These are phyloP conservation scores for Enoplosus armatus DNA, from an alignment of 2,797 vertebrate genomes.

Conservation along the genomic window DNA sequence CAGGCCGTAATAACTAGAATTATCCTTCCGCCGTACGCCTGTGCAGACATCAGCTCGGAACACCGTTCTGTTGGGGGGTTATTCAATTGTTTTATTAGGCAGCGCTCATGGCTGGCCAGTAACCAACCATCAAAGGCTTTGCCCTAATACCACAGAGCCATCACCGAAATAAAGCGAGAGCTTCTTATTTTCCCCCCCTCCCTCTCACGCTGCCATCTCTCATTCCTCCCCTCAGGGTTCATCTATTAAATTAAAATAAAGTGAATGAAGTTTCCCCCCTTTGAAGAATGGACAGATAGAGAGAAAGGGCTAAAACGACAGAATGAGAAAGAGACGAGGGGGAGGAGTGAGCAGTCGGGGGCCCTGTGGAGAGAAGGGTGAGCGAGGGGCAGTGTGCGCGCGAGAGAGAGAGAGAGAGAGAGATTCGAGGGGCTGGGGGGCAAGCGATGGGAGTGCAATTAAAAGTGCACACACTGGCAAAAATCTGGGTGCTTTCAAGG, in stretches of 20 bases:
- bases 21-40: constrained; percentile 15
- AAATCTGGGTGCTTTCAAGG: constrained; percentile 83
- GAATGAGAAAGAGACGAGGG: constrained; percentile 69
- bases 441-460: constrained; percentile 87
- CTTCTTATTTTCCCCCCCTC: constrained; percentile 72
- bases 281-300: constrained; percentile 88
- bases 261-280: constrained; percentile 84
- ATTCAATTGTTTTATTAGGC: constrained; percentile 71
- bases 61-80: constrained; percentile 50
- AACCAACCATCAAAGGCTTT: constrained; percentile 76
- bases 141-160: constrained; percentile 70
- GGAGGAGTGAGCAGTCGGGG: constrained; percentile 68
- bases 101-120: constrained; percentile 64
- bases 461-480: constrained; percentile 89
- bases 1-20: constrained; percentile 8
- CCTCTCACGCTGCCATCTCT: constrained; percentile 68
- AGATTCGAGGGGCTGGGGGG: constrained; percentile 76
- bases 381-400: constrained; percentile 67
- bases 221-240: constrained; percentile 78
- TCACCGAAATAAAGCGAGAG: constrained; percentile 77
- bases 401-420: constrained; percentile 45
- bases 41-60: constrained; percentile 44
- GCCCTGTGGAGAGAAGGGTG: constrained; percentile 69
- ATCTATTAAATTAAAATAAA: constrained; percentile 88
- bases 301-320: constrained; percentile 77